These are phyloP conservation scores for Macroramphosus scolopax DNA, from an alignment of 2,797 vertebrate genomes.

Conservation along the genomic window DNA sequence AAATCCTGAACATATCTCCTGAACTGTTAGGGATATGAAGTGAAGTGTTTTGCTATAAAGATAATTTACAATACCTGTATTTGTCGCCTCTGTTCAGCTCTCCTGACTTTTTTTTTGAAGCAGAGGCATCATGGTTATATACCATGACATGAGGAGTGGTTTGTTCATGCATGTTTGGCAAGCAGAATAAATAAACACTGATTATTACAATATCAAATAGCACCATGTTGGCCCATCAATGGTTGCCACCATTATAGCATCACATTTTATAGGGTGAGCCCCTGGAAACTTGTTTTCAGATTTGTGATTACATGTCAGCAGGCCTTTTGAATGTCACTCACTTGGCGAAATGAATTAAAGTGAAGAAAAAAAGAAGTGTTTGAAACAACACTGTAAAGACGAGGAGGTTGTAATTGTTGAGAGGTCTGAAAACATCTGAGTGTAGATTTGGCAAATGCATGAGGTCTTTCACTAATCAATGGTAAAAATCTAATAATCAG, in stretches of 20 bases:
- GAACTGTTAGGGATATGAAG: constrained; percentile 7
- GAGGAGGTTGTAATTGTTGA: constrained; percentile 41
- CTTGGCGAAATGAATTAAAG: too few relatives aligned
- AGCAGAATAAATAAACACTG: constrained; percentile 64
- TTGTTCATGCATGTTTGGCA: constrained; percentile 68
- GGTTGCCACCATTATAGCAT: constrained; percentile 41
- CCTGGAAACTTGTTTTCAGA: constrained; percentile 42
- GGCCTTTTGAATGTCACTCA: constrained; percentile 19
- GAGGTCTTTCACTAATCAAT: constrained; percentile 29
- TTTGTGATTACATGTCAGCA: constrained; percentile 17
- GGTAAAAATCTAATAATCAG: constrained; percentile 30
- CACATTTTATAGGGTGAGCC: constrained; percentile 50
- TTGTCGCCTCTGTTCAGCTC: constrained; percentile 9
- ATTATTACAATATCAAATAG: constrained; percentile 66
- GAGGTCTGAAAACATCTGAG: constrained; percentile 24
- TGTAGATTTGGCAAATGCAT: constrained; percentile 62
- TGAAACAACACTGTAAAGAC: constrained; percentile 27
- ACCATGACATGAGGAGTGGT: constrained; percentile 31
- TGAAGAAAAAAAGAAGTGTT: constrained; percentile 17
- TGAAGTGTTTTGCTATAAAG: constrained; percentile 6
- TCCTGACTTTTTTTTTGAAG: constrained; percentile 28
- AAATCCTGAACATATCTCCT: constrained; percentile 8
- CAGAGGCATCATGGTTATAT: constrained; percentile 11
- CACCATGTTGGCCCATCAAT: constrained; percentile 58
- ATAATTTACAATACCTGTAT: background rate